Evolutionary conservation across 2,888 invertebrate species (phyloP).

Genomic region (Melanostoma scalare): DNA sequence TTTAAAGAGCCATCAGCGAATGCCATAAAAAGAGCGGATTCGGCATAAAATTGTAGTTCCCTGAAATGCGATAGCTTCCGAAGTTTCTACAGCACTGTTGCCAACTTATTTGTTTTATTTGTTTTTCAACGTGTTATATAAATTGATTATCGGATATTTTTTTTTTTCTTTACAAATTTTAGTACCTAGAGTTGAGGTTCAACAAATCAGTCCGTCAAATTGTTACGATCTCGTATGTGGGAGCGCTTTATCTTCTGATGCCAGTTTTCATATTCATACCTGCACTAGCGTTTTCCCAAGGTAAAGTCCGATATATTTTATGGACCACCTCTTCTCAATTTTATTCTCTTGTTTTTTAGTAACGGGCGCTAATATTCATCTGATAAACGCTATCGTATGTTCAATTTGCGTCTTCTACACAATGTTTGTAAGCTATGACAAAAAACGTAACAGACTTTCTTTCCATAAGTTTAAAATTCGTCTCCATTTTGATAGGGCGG

Average conservation of each 20-base stretch:
- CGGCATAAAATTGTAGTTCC: too few relatives aligned
- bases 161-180: slow-evolving; percentile 12
- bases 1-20: too few relatives aligned
- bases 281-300: slow-evolving; percentile 80
- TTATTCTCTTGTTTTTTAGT: slow-evolving; percentile 78
- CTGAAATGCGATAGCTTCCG: too few relatives aligned
- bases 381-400: slow-evolving; percentile 82
- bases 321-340: neutral
- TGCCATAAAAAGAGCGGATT: too few relatives aligned
- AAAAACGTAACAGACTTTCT: neutral
- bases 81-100: too few relatives aligned
- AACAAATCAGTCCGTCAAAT: slow-evolving; percentile 78
- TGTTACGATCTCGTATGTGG: slow-evolving; percentile 78
- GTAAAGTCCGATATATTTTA: slow-evolving; percentile 66
- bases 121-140: too few relatives aligned
- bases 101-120: too few relatives aligned
- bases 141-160: neutral
- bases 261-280: slow-evolving; percentile 80
- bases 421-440: slow-evolving; percentile 81
- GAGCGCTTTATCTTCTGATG: slow-evolving; percentile 77
- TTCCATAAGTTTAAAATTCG: neutral
- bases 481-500: slow-evolving; percentile 76
- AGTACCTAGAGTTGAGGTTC: slow-evolving; percentile 80
- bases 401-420: slow-evolving; percentile 83
- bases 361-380: slow-evolving; percentile 83